Evolutionary conservation across 2,797 vertebrate species (phyloP).

Genomic region (Antennarius maculatus): DNA sequence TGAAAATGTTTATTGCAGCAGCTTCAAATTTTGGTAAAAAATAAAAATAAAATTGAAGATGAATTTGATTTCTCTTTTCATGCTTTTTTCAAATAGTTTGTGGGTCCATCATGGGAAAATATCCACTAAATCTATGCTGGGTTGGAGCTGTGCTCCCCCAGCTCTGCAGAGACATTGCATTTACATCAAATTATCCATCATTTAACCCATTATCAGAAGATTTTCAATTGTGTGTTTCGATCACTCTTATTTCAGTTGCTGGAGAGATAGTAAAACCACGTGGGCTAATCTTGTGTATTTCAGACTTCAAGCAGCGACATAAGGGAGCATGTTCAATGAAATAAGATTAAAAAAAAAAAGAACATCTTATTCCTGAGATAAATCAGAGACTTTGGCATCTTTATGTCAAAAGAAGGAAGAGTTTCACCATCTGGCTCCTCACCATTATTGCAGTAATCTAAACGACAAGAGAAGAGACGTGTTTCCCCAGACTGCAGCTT

Average conservation of each 20-base stretch:
- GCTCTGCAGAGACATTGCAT: neutral
- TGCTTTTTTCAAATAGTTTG: neutral
- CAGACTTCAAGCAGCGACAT: neutral
- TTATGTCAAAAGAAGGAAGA: neutral
- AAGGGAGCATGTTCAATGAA: neutral
- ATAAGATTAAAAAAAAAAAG: neutral
- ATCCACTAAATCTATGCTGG: neutral
- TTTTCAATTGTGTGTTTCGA: no score
- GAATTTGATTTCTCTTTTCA: neutral
- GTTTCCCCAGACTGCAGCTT: slow-evolving; percentile 25
- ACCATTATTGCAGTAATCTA: slow-evolving; percentile 5
- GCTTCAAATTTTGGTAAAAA: no score
- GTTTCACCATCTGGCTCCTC: neutral
- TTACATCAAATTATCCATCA: no score
- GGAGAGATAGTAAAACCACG: no score
- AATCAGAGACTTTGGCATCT: neutral
- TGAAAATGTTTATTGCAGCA: no score
- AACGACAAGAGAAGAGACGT: neutral
- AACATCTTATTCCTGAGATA: neutral
- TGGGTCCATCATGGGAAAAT: no score
- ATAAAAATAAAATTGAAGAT: neutral
- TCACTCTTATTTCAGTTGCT: no score
- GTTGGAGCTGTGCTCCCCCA: neutral
- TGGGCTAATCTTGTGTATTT: no score
- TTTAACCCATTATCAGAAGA: no score